Evolutionary conservation across 2,113 vertebrate species (phyloP).

Genomic region (Hydrolagus affinis): DNA sequence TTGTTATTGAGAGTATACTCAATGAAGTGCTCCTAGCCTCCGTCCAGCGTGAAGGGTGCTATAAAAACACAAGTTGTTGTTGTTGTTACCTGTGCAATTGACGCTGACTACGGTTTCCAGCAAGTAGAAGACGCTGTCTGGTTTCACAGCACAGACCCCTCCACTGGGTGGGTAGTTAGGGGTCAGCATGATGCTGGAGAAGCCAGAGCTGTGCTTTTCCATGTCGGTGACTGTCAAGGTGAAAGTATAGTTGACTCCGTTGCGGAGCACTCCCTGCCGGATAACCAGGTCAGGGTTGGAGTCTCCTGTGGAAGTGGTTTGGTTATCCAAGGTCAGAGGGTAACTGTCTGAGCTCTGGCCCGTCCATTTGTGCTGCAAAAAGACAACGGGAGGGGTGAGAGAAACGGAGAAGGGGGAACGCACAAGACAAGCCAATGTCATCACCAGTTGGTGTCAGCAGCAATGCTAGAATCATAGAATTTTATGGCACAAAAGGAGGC

Average conservation of each 20-base stretch:
- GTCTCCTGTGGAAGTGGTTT: constrained; percentile 45
- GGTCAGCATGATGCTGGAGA: constrained; percentile 43
- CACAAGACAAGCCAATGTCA: not conserved
- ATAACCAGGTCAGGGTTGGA: constrained; percentile 48
- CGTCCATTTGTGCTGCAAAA: constrained; percentile 56
- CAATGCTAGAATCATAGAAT: too few relatives aligned
- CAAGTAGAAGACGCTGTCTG: constrained; percentile 44
- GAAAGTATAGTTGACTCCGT: constrained; percentile 53
- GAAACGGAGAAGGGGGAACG: not conserved
- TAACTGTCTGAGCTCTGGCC: constrained; percentile 44
- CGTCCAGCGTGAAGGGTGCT: too few relatives aligned
- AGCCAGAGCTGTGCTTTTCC: constrained; percentile 45
- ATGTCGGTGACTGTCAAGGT: constrained; percentile 50
- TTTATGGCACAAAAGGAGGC: too few relatives aligned
- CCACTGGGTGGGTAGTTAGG: constrained; percentile 48
- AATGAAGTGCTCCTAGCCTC: too few relatives aligned
- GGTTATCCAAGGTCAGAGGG: constrained; percentile 46
- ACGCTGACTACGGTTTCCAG: constrained; percentile 55
- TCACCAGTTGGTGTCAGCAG: too few relatives aligned
- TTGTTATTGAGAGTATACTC: too few relatives aligned
- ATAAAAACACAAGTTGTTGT: not conserved
- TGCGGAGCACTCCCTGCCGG: constrained; percentile 44
- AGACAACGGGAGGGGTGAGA: not conserved
- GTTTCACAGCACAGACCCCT: constrained; percentile 52
- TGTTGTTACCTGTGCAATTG: constrained; percentile 56